A percentile compares a stretch with the other conserved stretches of the same genome.
Conservation (phyloP, 1,140 invertebrate genomes). For the Eumaeus atala region DNA sequence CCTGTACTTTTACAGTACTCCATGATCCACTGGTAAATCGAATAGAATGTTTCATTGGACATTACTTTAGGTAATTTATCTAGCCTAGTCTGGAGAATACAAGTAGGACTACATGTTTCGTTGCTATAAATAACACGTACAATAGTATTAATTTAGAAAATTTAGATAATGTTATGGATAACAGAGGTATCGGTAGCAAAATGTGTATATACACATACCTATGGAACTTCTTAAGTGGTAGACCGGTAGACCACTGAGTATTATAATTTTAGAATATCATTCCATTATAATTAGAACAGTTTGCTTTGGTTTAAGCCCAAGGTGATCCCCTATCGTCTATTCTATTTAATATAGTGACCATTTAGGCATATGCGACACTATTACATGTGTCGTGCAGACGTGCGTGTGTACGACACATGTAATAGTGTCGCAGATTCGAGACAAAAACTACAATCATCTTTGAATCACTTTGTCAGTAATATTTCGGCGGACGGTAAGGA, state of each 20-base stretch:
- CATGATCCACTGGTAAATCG: conserved; percentile 15
- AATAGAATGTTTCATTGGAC: conserved; percentile 19
- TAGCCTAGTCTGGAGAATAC: conserved; percentile 6
- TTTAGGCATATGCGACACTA: neutral
- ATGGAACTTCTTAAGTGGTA: conserved; percentile 13
- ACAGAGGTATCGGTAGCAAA: neutral
- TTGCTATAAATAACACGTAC: conserved; percentile 14
- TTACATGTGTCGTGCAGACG: neutral
- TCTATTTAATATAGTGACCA: conserved; percentile 7
- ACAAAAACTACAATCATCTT: neutral
- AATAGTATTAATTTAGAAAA: conserved; percentile 9
- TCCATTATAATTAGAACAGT: neutral
- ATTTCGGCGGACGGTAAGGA: neutral
- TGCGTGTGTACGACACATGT: neutral
- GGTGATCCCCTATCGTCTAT: conserved; percentile 7
- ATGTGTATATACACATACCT: conserved; percentile 12
- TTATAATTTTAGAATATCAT: neutral
- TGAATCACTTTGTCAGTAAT: neutral
- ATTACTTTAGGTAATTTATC: conserved; percentile 8
- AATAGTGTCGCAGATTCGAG: neutral
- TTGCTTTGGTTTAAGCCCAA: neutral
- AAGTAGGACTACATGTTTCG: conserved; percentile 13
- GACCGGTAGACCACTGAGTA: no score
- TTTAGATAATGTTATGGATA: conserved; percentile 3
- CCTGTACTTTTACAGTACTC: conserved; percentile 23